phyloP scores from a whole-genome alignment of 1,140 invertebrate genomes.

The Psilanteris sp. region DNA sequence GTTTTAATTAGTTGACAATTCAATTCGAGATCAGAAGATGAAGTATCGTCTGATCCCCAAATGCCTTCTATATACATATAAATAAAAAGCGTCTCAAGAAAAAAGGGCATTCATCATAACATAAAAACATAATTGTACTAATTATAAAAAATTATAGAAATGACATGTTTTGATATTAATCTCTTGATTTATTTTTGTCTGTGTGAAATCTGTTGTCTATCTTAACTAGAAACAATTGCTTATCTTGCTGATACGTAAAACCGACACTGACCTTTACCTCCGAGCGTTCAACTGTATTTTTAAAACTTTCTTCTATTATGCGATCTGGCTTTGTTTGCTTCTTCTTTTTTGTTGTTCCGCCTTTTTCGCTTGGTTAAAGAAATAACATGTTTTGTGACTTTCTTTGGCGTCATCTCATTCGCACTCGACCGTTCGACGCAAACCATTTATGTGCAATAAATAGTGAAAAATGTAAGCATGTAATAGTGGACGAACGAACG shows the following conservation, averaged over 20 bases:
- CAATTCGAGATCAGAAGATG: too few species aligned
- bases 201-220: too few species aligned
- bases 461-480: conserved; percentile 39
- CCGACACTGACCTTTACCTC: conserved; percentile 9
- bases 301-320: conserved; percentile 14
- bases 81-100: too few species aligned
- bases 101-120: too few species aligned
- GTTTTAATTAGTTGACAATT: too few species aligned
- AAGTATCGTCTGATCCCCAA: too few species aligned
- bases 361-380: background rate
- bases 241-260: conserved; percentile 6
- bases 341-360: conserved; percentile 2
- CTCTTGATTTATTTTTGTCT: too few species aligned
- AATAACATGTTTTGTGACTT: conserved; percentile 26
- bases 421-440: conserved; percentile 22
- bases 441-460: conserved; percentile 47
- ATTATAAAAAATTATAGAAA: too few species aligned
- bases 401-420: conserved; percentile 30
- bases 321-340: background rate
- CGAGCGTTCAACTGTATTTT: background rate
- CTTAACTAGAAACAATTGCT: conserved; percentile 22
- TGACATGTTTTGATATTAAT: too few species aligned
- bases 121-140: too few species aligned
- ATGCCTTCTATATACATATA: too few species aligned
- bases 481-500: conserved; percentile 20